Evolutionary conservation across 1,140 invertebrate genomes (phyloP).

Genomic region (Cydia fagiglandana): DNA sequence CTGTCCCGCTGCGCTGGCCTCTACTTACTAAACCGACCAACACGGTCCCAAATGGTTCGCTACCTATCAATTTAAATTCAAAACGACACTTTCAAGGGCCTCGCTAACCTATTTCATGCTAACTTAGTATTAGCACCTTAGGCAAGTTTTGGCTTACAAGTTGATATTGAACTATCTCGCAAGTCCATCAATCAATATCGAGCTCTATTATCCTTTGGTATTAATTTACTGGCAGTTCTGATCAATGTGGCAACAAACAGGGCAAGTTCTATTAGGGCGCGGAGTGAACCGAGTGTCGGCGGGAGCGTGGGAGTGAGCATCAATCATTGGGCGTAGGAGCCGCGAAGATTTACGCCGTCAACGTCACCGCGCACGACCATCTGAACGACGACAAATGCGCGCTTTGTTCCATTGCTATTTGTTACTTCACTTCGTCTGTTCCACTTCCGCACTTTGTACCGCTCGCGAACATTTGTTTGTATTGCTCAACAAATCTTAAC

Average conservation of each 20-base stretch:
- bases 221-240: conserved; percentile 53
- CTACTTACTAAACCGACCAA: conserved; percentile 16
- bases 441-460: conserved; percentile 38
- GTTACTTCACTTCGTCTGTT: conserved; percentile 39
- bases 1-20: background rate
- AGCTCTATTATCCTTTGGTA: conserved; percentile 50
- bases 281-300: conserved; percentile 43
- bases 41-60: background rate
- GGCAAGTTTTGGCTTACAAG: conserved; percentile 1
- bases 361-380: conserved; percentile 35
- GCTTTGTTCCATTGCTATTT: conserved; percentile 36
- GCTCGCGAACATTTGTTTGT: conserved; percentile 42
- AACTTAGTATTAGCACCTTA: background rate
- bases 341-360: conserved; percentile 45
- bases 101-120: conserved; percentile 8
- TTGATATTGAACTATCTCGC: conserved; percentile 28
- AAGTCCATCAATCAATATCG: conserved; percentile 54
- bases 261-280: conserved; percentile 51
- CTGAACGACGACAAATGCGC: conserved; percentile 49
- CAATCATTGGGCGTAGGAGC: conserved; percentile 51
- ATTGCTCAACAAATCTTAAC: conserved; percentile 47
- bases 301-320: conserved; percentile 46
- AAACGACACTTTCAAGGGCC: background rate
- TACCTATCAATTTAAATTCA: conserved; percentile 9
- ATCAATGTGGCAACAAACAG: conserved; percentile 53